A percentile compares a stretch with the other conserved stretches of the same genome.
phyloP scores from a whole-genome alignment of 2,888 invertebrate genomes.

The Hirtodrosophila duncani region DNA sequence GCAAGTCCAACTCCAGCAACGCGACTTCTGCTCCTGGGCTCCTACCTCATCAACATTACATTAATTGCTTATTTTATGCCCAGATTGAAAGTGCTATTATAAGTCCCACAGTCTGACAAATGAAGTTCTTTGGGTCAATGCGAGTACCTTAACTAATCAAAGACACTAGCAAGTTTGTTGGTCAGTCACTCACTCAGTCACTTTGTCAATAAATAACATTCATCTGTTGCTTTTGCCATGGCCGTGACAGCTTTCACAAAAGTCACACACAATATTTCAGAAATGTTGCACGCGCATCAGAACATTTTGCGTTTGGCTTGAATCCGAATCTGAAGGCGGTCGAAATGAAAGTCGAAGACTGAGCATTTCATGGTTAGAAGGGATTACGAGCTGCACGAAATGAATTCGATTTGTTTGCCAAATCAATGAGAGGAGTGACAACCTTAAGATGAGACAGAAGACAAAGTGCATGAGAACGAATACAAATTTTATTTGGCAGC shows the following conservation, averaged over 20 bases:
- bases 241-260: conserved; percentile 53
- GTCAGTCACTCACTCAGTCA: neutral
- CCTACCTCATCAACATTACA: conserved; percentile 39
- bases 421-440: conserved; percentile 51
- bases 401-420: conserved; percentile 51
- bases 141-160: conserved; percentile 64
- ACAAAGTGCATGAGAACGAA: conserved; percentile 5
- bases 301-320: no score
- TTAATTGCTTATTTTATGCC: conserved; percentile 59
- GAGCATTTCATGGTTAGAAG: conserved; percentile 29
- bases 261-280: conserved; percentile 17
- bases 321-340: no score
- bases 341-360: conserved; percentile 32
- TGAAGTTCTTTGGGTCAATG: conserved; percentile 70
- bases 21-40: conserved; percentile 6
- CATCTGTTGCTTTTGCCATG: conserved; percentile 45
- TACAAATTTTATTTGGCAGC: conserved; percentile 31
- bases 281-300: conserved; percentile 39
- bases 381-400: conserved; percentile 33
- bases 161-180: conserved; percentile 22
- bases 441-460: conserved; percentile 18
- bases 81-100: conserved; percentile 36
- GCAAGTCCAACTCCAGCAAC: conserved; percentile 16
- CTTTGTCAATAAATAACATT: conserved; percentile 40
- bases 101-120: conserved; percentile 32